phyloP scores from a whole-genome alignment of 2,888 invertebrate genomes.

The Netelia melanura region DNA sequence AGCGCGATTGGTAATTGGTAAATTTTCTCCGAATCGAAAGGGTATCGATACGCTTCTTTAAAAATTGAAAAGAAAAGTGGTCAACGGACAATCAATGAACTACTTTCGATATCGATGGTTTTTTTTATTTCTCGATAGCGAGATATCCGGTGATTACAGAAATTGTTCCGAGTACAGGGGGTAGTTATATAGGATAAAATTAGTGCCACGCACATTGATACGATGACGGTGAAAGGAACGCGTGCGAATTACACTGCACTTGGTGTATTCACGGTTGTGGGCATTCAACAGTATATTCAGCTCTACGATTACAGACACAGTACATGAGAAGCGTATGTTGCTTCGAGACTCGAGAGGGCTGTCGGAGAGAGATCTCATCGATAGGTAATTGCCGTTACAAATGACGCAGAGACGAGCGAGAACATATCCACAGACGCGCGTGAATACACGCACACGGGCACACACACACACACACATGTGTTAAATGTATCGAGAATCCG shows the following conservation, averaged over 20 bases:
- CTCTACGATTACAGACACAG: neutral
- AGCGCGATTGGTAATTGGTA: too few species aligned
- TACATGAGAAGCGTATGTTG: slow-evolving; percentile 28
- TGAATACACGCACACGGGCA: slow-evolving; percentile 16
- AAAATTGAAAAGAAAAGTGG: neutral
- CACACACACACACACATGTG: neutral
- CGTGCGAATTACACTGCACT: slow-evolving; percentile 66
- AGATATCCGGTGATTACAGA: neutral
- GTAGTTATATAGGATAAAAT: neutral
- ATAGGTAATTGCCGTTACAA: slow-evolving; percentile 75
- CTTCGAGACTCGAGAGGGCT: slow-evolving; percentile 66
- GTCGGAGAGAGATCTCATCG: slow-evolving; percentile 67
- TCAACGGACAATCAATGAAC: neutral
- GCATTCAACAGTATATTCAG: slow-evolving; percentile 1
- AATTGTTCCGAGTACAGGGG: neutral
- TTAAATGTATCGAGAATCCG: neutral
- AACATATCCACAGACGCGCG: slow-evolving; percentile 37
- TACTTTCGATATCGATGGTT: neutral
- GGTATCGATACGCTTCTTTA: too few species aligned
- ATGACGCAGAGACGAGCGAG: slow-evolving; percentile 53
- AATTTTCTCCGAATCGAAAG: too few species aligned
- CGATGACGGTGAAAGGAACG: slow-evolving; percentile 65
- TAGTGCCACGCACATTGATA: slow-evolving; percentile 16
- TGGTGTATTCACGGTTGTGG: slow-evolving; percentile 63
- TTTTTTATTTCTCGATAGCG: neutral